Evolutionary conservation across 2,888 invertebrate genomes (phyloP).

Genomic region (Corbicula japonica): DNA sequence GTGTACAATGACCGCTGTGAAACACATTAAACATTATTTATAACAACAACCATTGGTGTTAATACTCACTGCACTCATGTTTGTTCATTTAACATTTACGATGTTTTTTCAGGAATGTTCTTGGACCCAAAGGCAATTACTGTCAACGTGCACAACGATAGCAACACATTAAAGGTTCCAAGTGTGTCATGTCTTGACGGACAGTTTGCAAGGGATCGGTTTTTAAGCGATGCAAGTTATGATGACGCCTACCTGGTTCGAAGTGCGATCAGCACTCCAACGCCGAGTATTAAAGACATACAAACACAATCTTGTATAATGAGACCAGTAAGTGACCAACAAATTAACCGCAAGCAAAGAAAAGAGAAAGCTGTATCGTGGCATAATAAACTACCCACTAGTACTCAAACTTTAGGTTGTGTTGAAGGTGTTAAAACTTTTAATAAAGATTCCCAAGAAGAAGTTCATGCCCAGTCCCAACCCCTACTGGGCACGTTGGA

Average conservation of each 20-base stretch:
- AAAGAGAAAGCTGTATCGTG: constrained; percentile 63
- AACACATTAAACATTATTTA: too few relatives aligned
- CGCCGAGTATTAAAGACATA: constrained; percentile 31
- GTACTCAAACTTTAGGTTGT: constrained; percentile 62
- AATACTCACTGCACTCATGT: too few relatives aligned
- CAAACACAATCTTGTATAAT: constrained; percentile 24
- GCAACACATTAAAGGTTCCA: constrained; percentile 56
- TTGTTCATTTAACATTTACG: too few relatives aligned
- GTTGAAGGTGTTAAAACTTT: constrained; percentile 53
- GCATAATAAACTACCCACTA: constrained; percentile 62
- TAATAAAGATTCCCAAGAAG: constrained; percentile 30
- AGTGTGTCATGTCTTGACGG: constrained; percentile 54
- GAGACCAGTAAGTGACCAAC: constrained; percentile 64
- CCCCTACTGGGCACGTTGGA: constrained; percentile 68
- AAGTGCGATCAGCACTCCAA: constrained; percentile 33
- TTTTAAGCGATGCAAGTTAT: constrained; percentile 28
- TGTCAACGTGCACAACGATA: constrained; percentile 52
- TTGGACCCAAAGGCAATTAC: constrained; percentile 58
- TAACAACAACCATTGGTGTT: too few relatives aligned
- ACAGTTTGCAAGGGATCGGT: constrained; percentile 23
- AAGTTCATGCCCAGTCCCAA: constrained; percentile 69
- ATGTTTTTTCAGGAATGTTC: constrained; percentile 46
- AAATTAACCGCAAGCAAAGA: constrained; percentile 46
- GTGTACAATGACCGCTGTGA: too few relatives aligned
- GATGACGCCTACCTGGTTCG: constrained; percentile 22